Conservation (phyloP, 2,888 invertebrate genomes). For the Mesorhabditis sp. region DNA sequence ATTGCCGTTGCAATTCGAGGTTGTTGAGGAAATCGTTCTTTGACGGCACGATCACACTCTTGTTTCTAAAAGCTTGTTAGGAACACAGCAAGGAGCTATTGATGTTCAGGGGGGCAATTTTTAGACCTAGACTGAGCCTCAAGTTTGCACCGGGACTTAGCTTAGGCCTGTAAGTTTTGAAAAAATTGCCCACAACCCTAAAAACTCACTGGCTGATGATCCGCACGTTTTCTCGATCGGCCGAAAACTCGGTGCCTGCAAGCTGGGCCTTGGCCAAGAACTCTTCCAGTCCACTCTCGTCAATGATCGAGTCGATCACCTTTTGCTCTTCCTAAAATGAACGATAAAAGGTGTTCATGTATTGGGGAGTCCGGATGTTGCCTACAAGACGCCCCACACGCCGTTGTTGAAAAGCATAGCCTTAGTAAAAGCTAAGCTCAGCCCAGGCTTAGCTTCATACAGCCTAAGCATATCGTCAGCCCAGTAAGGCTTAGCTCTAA, state of each 20-base stretch:
- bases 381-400: neutral
- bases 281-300: conserved; percentile 71
- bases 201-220: conserved; percentile 45
- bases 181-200: neutral
- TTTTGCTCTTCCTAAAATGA: conserved; percentile 30
- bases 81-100: neutral
- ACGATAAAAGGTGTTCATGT: conserved; percentile 1
- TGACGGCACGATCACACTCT: conserved; percentile 41
- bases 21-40: conserved; percentile 35
- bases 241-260: conserved; percentile 83
- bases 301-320: conserved; percentile 50
- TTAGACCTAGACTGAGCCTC: neutral
- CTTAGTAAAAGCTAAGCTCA: conserved; percentile 7
- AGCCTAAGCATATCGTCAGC: too few relatives aligned
- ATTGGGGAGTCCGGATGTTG: neutral
- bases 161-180: neutral
- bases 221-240: conserved; percentile 59
- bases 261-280: conserved; percentile 90
- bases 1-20: conserved; percentile 51
- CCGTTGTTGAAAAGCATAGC: neutral
- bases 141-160: neutral
- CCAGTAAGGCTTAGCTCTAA: too few relatives aligned
- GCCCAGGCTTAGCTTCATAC: too few relatives aligned
- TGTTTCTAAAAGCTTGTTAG: conserved; percentile 23
- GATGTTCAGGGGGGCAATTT: neutral